These are phyloP conservation scores for Chionodraco myersi DNA, from an alignment of 2,113 vertebrate genomes.

Conservation along the genomic window DNA sequence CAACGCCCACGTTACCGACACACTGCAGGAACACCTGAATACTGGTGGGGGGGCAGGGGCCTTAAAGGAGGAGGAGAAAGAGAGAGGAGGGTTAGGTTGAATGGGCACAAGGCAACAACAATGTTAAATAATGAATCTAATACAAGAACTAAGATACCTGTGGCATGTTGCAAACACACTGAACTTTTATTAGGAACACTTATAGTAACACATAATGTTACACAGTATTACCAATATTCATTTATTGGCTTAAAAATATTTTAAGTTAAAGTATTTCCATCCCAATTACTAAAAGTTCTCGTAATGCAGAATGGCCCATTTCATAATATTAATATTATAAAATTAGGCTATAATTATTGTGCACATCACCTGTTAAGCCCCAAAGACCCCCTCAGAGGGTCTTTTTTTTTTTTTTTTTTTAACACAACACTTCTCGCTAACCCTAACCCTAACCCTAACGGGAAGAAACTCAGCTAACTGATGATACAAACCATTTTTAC, in stretches of 20 bases:
- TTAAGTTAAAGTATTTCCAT: background rate
- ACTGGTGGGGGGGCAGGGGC: slow-evolving; percentile 78
- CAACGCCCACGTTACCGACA: slow-evolving; percentile 64
- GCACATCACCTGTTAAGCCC: too few relatives aligned
- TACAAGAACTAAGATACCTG: background rate
- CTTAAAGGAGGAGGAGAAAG: slow-evolving; percentile 43
- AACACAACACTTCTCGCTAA: too few relatives aligned
- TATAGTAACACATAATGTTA: too few relatives aligned
- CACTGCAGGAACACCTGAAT: slow-evolving; percentile 72
- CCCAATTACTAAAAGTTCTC: background rate
- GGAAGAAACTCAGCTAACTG: too few relatives aligned
- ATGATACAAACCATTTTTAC: too few relatives aligned
- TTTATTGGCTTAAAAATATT: background rate
- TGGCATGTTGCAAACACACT: background rate
- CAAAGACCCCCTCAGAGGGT: too few relatives aligned
- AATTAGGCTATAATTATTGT: background rate
- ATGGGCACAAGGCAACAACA: background rate
- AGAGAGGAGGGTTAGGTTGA: background rate
- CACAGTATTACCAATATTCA: too few relatives aligned
- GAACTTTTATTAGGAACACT: background rate
- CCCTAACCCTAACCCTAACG: too few relatives aligned
- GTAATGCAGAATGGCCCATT: background rate
- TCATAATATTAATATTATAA: background rate
- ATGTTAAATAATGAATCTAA: background rate
- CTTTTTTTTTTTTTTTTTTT: too few relatives aligned